These are phyloP conservation scores for Artibeus jamaicensis DNA, from an alignment of 2,797 vertebrate genomes.

Conservation along the genomic window DNA sequence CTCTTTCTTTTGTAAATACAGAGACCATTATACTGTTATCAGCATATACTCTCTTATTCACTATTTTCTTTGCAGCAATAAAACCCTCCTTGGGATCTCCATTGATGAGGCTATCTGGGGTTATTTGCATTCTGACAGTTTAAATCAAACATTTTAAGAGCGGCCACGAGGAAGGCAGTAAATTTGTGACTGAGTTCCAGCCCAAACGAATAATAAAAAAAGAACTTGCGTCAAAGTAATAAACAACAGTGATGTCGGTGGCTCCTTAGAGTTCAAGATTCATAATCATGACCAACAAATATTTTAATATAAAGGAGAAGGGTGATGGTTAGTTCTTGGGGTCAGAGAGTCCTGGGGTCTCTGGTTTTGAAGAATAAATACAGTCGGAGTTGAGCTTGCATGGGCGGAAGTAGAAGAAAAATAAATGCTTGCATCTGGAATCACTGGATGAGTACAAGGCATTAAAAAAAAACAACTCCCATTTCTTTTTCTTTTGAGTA, in stretches of 20 bases:
- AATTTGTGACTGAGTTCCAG: slow-evolving; percentile 72
- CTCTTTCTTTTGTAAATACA: slow-evolving; percentile 64
- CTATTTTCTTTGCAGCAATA: slow-evolving; percentile 69
- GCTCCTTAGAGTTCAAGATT: slow-evolving; percentile 61
- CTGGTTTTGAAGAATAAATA: background rate
- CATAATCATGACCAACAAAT: slow-evolving; percentile 44
- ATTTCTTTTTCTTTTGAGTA: background rate
- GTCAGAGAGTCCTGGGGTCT: accelerated
- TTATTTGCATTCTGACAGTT: slow-evolving; percentile 80
- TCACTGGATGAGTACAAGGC: background rate
- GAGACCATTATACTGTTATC: slow-evolving; percentile 70
- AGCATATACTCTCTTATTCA: slow-evolving; percentile 58
- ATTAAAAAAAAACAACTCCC: background rate
- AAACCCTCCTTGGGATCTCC: slow-evolving; percentile 61
- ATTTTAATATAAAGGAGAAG: slow-evolving; percentile 53
- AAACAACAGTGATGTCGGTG: slow-evolving; percentile 33
- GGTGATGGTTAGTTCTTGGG: background rate
- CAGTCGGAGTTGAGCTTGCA: background rate
- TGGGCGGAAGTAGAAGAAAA: background rate
- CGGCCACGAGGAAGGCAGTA: slow-evolving; percentile 72
- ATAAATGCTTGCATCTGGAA: background rate
- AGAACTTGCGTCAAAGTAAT: slow-evolving; percentile 54
- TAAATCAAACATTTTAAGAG: slow-evolving; percentile 78
- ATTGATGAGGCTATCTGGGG: slow-evolving; percentile 67
- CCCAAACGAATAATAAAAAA: slow-evolving; percentile 75